Base-by-base conservation (phyloP, 92 coral and sea anemone species). In the Phymanthus crucifer region DNA sequence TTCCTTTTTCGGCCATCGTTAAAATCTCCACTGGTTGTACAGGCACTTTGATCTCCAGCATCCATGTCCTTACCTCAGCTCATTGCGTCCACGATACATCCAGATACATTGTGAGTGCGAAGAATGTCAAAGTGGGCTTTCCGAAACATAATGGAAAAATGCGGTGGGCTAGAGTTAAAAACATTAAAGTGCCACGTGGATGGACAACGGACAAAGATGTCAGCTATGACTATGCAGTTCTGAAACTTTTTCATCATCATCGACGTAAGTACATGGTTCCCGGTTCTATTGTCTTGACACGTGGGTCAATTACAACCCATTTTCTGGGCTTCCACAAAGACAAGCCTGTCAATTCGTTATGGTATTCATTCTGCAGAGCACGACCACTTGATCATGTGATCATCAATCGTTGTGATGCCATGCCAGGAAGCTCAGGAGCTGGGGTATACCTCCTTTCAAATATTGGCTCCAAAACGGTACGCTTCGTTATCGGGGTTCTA, bases 61-160 rank as follows among this genome's bases (percentile, higher is more conserved):
- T 73, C 2, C 99, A 95, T 57, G 96, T 93, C 2, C 87, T 95
- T 9, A 87, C 97, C 13, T 88, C 99, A 2, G 99, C 99, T 12
- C 99, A 95, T 68, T 95, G 99, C 74, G 85, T 95, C 50, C 98
- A 95, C 52, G 81, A 93, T 70, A 92, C 98, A 1, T 77, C 56
- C 32, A 76, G 80, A 19, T 91, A 58, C 61, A 86, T 78, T 24
- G 57, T 78, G 11, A 89, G 82, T 5, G 87, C 87, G 10, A 80
- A 79, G n/a, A 72, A 91, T 9, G 78, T 95, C 35, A 87, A 69
- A 54, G 92, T 95, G 27, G 99, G 94, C 13, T 74, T 90, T 46
- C 89, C 91, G 14, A 87, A 86, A n/a, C 87, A 79, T 32, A 76
- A 64, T 72, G 94, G 94, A 0, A 87, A 79, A 73, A 50, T 92